Evolutionary conservation across 2,113 vertebrate genomes (phyloP).

Genomic region (Atlantisia rogersi): DNA sequence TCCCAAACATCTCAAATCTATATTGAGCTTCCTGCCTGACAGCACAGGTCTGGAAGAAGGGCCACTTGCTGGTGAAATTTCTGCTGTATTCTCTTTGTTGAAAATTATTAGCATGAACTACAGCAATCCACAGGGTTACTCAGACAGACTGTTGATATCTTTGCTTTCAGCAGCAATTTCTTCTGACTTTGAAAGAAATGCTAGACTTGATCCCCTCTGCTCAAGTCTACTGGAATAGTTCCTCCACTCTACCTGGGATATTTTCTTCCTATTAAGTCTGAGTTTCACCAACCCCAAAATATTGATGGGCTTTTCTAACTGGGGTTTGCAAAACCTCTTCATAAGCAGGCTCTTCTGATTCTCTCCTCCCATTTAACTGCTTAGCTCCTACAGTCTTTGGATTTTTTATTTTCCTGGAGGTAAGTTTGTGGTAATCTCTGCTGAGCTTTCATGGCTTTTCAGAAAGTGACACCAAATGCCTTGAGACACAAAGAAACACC

Average conservation of each 20-base stretch:
- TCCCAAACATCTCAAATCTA: not conserved
- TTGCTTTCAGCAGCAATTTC: conserved; percentile 22
- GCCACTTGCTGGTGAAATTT: not conserved
- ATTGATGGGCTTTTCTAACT: not conserved
- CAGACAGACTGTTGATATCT: not conserved
- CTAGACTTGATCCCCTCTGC: not conserved
- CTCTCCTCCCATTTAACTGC: not conserved
- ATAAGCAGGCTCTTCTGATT: not conserved
- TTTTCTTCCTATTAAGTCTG: not conserved
- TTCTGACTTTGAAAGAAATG: not conserved
- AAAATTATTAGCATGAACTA: not conserved
- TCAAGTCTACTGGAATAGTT: not conserved
- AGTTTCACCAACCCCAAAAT: not conserved
- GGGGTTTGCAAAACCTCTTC: not conserved
- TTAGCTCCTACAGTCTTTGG: not conserved
- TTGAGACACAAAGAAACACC: not conserved
- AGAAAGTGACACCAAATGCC: not conserved
- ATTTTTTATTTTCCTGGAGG: not conserved
- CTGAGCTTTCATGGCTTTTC: not conserved
- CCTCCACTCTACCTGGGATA: not conserved
- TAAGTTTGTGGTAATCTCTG: not conserved
- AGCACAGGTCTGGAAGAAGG: not conserved
- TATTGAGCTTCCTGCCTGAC: not conserved
- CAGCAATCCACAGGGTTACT: not conserved
- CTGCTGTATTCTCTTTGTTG: not conserved